Conservation (phyloP, 2,113 vertebrate species). For the Leucosticte australis region DNA sequence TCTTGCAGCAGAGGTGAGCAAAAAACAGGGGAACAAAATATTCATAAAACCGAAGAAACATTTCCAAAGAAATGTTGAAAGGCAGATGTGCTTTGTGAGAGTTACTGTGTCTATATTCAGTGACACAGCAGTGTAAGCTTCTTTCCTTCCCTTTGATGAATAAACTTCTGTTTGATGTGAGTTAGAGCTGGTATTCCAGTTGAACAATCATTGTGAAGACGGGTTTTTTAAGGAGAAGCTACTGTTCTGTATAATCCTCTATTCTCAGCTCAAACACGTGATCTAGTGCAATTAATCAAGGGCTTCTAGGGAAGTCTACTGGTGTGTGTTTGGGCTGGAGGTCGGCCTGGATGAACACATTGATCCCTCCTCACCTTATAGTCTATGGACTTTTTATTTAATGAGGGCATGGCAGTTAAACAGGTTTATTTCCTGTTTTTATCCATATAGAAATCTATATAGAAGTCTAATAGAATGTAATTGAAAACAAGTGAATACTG, state of each 20-base stretch:
- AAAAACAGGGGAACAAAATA: background rate
- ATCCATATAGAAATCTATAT: background rate
- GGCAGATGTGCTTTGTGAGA: background rate
- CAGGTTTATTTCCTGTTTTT: background rate
- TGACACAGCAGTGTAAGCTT: background rate
- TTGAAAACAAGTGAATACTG: background rate
- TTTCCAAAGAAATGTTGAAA: background rate
- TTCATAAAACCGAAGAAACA: accelerated
- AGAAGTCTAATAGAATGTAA: background rate
- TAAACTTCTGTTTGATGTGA: background rate
- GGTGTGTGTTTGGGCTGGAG: background rate
- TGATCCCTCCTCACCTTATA: background rate
- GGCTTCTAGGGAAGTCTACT: background rate
- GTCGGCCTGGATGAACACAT: background rate
- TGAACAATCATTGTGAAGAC: background rate
- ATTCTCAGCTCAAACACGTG: background rate
- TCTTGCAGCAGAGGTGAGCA: background rate
- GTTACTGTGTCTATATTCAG: background rate
- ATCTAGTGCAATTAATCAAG: background rate
- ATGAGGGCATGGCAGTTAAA: background rate
- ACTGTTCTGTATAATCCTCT: background rate
- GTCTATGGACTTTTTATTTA: background rate
- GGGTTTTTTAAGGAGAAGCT: background rate
- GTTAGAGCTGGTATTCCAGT: background rate
- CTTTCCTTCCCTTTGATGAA: background rate